Conservation (phyloP, 1,140 invertebrate species). For the Heterodera carotae region DNA sequence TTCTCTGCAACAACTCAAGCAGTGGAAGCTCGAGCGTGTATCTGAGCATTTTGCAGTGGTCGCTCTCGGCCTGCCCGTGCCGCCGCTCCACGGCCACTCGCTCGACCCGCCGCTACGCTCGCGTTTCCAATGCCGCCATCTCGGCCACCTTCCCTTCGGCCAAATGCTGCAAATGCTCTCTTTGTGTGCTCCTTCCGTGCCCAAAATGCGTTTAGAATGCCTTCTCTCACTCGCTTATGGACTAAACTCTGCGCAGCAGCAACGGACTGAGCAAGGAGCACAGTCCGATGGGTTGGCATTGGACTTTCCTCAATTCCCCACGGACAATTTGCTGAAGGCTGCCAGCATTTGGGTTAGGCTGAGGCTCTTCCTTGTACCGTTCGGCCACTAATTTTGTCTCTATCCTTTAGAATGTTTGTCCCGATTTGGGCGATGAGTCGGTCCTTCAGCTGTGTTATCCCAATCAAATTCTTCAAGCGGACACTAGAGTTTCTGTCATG, state of each 20-base stretch:
- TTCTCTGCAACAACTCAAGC: slow-evolving; percentile 77
- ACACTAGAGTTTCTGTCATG: slow-evolving; percentile 74
- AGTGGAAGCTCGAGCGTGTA: slow-evolving; percentile 83
- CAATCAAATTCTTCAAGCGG: slow-evolving; percentile 75
- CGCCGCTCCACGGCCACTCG: slow-evolving; percentile 85
- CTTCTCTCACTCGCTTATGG: slow-evolving; percentile 78
- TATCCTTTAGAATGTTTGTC: slow-evolving; percentile 73
- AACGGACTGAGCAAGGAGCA: slow-evolving; percentile 69
- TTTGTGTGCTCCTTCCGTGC: slow-evolving; percentile 70
- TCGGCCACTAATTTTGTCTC: neutral
- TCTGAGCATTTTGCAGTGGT: slow-evolving; percentile 88
- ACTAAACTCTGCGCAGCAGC: slow-evolving; percentile 70
- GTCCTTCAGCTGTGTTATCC: slow-evolving; percentile 80
- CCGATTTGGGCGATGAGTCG: slow-evolving; percentile 72
- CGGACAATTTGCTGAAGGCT: slow-evolving; percentile 77
- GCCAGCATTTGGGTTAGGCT: slow-evolving; percentile 75
- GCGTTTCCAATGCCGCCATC: slow-evolving; percentile 86
- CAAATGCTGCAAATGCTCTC: slow-evolving; percentile 66
- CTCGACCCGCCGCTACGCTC: slow-evolving; percentile 91
- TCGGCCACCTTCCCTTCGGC: slow-evolving; percentile 70
- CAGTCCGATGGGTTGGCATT: slow-evolving; percentile 67
- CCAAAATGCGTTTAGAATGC: slow-evolving; percentile 71
- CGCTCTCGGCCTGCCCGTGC: slow-evolving; percentile 83
- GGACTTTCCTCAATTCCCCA: slow-evolving; percentile 84
- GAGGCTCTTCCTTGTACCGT: neutral